Evolutionary conservation across 2,888 invertebrate genomes (phyloP), one percentile per base, ranked within the genome.

Genomic region (Polyommatus iphigenia): DNA sequence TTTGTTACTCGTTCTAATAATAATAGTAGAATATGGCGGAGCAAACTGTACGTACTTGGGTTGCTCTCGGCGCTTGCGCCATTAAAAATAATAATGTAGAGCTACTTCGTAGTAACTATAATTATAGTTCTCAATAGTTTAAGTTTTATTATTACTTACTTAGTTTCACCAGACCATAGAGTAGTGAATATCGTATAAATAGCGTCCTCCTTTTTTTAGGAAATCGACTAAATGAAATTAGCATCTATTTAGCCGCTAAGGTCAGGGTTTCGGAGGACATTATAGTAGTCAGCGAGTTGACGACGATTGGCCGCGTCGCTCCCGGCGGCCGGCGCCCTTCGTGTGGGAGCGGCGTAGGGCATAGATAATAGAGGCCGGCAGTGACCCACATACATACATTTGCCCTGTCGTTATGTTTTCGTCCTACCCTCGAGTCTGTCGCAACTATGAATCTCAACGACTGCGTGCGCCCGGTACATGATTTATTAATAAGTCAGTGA

Each of bases 371-470:
- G 67, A 67, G 29, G 13, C 29, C 67, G 67, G 18, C 67, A 67
- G 67, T 67, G 67, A 67, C 67, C 29, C 67, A 67, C 29, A 67
- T 67, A 29, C 67, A 32, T 67, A 32, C 67, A 29, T 67, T 67
- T 15, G 67, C 15, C 67, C 67, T 32, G 67, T 18, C 29, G 5
- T 29, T 24, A 24, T 67, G 67, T 67, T 67, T 67, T 67, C 67
- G 67, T 67, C 29, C 67, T 29, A 67, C 67, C 67, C 67, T 67
- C 54, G 54, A 54, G 54, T 54, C 67, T 67, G 67, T 67, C 67
- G 67, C 67, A 67, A 67, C 67, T 10, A 67, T 67, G 62, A 67
- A 67, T 67, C 67, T 67, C 29, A 67, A 67, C 67, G 29, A 67
- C 13, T 67, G 67, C 15, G 67, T 67, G 67, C 15, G 67, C 67